Percentiles rank a stretch among this genome's conserved stretches.
These are phyloP conservation scores for Mystacides longicornis DNA, from an alignment of 2,888 invertebrate genomes.

Conservation along the genomic window DNA sequence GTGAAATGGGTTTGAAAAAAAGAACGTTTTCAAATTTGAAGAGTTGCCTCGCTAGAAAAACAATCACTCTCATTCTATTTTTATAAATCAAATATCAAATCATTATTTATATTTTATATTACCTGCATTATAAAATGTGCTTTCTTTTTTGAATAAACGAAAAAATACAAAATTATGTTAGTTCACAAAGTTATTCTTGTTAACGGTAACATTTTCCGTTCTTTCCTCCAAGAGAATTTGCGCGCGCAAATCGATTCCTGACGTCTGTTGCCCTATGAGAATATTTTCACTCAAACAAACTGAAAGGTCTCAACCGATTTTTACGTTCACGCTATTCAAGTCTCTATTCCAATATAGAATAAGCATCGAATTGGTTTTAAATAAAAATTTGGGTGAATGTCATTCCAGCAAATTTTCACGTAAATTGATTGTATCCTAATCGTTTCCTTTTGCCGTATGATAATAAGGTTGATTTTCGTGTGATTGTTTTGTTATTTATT, in stretches of 20 bases:
- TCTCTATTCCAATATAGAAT: not conserved
- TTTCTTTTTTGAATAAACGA: too few relatives aligned
- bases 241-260: constrained; percentile 25
- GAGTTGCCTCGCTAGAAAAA: too few relatives aligned
- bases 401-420: not conserved
- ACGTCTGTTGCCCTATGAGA: constrained; percentile 16
- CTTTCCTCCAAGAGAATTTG: constrained; percentile 9
- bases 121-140: too few relatives aligned
- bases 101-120: too few relatives aligned
- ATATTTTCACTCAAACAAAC: not conserved
- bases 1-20: too few relatives aligned
- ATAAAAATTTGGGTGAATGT: not conserved
- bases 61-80: too few relatives aligned
- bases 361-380: not conserved
- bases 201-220: constrained; percentile 3
- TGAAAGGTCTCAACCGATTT: constrained; percentile 6
- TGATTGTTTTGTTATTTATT: constrained; percentile 1
- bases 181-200: not conserved
- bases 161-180: not conserved
- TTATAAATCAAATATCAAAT: too few relatives aligned
- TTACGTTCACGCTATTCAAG: not conserved
- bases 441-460: not conserved
- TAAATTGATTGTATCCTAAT: not conserved
- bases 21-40: too few relatives aligned
- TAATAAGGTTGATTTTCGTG: not conserved